These are phyloP conservation scores for Eremobia ochroleuca DNA, from an alignment of 2,888 invertebrate genomes.

Conservation along the genomic window DNA sequence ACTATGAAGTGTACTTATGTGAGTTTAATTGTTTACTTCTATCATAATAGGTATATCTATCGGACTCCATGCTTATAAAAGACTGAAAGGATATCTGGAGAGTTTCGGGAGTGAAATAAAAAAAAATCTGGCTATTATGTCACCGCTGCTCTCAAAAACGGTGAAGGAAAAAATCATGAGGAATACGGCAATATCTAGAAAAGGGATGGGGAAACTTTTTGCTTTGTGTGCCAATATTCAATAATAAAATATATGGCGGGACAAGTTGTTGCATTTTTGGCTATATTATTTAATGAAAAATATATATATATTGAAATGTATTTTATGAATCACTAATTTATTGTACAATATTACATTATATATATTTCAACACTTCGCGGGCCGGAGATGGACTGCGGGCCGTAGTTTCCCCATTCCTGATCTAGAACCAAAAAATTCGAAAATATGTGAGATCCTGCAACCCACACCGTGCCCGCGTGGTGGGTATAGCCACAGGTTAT, in stretches of 20 bases:
- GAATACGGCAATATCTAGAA: too few species aligned
- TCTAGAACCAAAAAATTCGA: background rate
- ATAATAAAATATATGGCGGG: too few species aligned
- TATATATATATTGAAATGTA: too few species aligned
- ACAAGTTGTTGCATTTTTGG: too few species aligned
- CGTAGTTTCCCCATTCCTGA: too few species aligned
- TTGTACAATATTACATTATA: too few species aligned
- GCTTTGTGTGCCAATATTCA: too few species aligned
- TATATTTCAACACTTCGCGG: too few species aligned
- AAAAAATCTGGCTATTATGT: background rate
- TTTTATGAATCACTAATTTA: too few species aligned
- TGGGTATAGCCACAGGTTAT: background rate
- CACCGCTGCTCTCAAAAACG: background rate
- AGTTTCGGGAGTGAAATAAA: background rate
- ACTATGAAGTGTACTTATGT: constrained; percentile 84
- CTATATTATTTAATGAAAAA: too few species aligned
- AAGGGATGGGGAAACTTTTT: too few species aligned
- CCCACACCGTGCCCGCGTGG: background rate
- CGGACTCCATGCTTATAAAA: background rate
- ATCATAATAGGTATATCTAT: background rate
- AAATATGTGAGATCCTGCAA: background rate
- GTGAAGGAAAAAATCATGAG: background rate
- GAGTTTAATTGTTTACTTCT: constrained; percentile 51
- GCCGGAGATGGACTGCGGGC: too few species aligned
- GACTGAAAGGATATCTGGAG: background rate